A percentile compares a stretch with the other conserved stretches of the same genome.
Evolutionary conservation across 1,140 invertebrate species (phyloP).

Genomic region (Apis mellifera): Amel_HAv3.1 CM009933.2:9653001-9653500

Average conservation of each 20-base stretch:
- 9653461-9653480: not conserved
- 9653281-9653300: not conserved
- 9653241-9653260: not conserved
- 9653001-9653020: no score
- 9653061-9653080: no score
- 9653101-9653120: no score
- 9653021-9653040: not conserved
- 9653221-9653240: not conserved
- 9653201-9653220: no score
- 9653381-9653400: not conserved
- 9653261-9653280: not conserved
- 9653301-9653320: no score
- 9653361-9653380: not conserved
- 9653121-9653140: no score
- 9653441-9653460: not conserved
- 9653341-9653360: not conserved
- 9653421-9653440: not conserved
- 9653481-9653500: slow-evolving; percentile 12
- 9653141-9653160: no score
- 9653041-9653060: no score
- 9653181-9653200: no score
- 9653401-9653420: not conserved
- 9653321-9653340: no score
- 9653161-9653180: no score
- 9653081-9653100: no score